Evolutionary conservation across 2,797 vertebrate genomes (phyloP).

Genomic region (Orestias chungarensis): DNA sequence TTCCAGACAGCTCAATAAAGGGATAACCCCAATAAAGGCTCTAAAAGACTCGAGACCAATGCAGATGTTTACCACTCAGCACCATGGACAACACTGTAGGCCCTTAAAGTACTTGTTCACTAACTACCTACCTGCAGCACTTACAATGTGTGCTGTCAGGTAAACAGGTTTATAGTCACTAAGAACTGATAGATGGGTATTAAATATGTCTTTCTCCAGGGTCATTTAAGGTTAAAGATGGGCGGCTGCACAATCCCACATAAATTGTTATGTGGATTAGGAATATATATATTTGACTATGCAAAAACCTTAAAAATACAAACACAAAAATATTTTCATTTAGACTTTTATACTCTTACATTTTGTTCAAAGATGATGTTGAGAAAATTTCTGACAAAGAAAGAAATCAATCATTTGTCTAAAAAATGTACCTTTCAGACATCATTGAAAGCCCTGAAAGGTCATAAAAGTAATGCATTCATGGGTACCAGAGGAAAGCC

Average conservation of each 20-base stretch:
- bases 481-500: constrained; percentile 62
- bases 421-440: constrained; percentile 25
- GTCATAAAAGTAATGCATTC: constrained; percentile 68
- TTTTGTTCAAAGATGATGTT: constrained; percentile 22
- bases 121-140: neutral
- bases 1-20: neutral
- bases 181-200: no score
- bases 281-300: neutral
- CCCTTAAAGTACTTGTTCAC: neutral
- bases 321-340: no score
- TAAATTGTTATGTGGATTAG: neutral
- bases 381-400: constrained; percentile 18
- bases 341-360: no score
- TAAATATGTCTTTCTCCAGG: no score
- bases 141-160: neutral
- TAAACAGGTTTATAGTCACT: neutral
- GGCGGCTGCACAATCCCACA: neutral
- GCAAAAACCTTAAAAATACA: neutral
- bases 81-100: neutral
- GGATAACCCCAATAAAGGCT: neutral
- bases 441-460: constrained; percentile 51
- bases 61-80: neutral
- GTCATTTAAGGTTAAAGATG: neutral
- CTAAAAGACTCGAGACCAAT: neutral
- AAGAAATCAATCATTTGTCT: constrained; percentile 15